Conservation (phyloP, 2,113 vertebrate species). For the Telmatochromis bifrenatus region DNA sequence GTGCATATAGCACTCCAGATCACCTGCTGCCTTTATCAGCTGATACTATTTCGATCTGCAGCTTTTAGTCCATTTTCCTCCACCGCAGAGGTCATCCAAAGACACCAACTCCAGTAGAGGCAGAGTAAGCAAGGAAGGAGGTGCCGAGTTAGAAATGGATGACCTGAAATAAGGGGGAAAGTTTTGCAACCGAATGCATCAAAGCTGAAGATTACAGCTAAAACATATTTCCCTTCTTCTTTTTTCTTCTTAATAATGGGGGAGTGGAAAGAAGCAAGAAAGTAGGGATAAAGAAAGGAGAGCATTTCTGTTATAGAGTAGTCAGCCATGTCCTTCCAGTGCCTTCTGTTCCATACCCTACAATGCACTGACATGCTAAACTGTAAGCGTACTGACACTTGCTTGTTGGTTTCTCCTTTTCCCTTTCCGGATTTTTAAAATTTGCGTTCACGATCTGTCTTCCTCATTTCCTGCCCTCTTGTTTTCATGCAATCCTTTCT, state of each 20-base stretch:
- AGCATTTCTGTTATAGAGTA: neutral
- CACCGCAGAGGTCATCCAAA: conserved; percentile 26
- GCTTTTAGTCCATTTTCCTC: conserved; percentile 16
- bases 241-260: neutral
- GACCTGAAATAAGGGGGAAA: conserved; percentile 7
- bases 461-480: neutral
- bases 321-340: conserved; percentile 13
- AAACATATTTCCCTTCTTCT: neutral
- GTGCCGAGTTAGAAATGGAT: neutral
- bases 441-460: neutral
- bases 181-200: neutral
- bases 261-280: neutral
- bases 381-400: neutral
- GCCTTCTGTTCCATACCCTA: neutral
- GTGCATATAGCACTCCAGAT: neutral
- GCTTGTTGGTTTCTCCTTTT: neutral
- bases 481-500: conserved; percentile 14
- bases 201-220: conserved; percentile 6
- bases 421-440: neutral
- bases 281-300: neutral
- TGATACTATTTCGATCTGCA: conserved; percentile 19
- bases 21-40: conserved; percentile 25
- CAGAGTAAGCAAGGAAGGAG: neutral
- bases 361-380: conserved; percentile 3
- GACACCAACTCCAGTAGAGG: neutral